Base-by-base conservation (phyloP, 92 coral and sea anemone species). In the Isaurus tuberculatus region DNA sequence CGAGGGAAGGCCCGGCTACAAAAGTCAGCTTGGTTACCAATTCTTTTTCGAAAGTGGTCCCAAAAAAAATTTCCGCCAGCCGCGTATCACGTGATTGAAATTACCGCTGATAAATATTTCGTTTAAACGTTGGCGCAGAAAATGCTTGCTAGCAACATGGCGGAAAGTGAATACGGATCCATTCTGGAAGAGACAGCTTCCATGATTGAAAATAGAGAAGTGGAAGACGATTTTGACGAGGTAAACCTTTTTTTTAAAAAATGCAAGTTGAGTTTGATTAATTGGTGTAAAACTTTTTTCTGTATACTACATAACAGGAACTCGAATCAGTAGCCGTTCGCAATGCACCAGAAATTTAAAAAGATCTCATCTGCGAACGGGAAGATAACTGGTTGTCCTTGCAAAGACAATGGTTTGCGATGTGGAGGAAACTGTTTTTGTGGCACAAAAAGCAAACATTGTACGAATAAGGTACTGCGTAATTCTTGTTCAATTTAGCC, bases 311-410 rank as follows among this genome's bases (percentile, higher is more conserved):
- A 2, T 36, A 37, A 30, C 72, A 81, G 85, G 85, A 53, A 33
- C 64, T 81, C 16, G 85, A 65, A 63, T 81, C 85, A 19, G 78
- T 66, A 63, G 85, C 23, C 60, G 63, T 67, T 81, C 85, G 36
- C 85, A 81, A 42, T 81, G 85, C 58, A 17, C 74, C 4, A 80
- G 85, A 66, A 81, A 66, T 31, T 55, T 81, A 40, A 66, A 81
- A 67, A 81, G 33, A 20, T 81, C n/a, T n/a, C n/a, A n/a, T n/a
- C 85, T 22, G 63, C 74, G 3, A 81, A 66, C 5, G 85, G 65
- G 9, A 81, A 81, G 40, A 65, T 81, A 15, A 81, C 78, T 2
- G 85, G 85, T 19, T 81, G 85, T 36, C 85, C 85, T 65, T 81
- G 85, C 44, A 81, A 66, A 32, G 85, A 44, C 13, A 34, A 66